Evolutionary conservation across 1,140 invertebrate species (phyloP).

Genomic region (Spodoptera litura): DNA sequence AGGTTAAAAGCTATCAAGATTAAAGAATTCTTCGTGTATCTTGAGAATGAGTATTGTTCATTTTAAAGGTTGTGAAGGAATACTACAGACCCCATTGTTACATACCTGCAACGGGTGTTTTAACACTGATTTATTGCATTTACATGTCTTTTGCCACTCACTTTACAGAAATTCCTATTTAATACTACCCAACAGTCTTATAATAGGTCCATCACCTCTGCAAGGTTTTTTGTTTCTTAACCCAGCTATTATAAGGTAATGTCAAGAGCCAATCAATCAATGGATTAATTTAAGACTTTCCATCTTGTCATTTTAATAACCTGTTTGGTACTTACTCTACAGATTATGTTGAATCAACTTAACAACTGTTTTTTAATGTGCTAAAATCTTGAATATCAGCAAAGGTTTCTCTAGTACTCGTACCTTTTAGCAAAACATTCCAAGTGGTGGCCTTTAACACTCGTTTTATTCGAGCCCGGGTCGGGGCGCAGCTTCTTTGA

Average conservation of each 20-base stretch:
- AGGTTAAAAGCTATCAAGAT: constrained; percentile 55
- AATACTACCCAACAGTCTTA: too few species aligned
- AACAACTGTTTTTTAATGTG: background rate
- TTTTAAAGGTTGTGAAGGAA: constrained; percentile 45
- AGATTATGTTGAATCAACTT: constrained; percentile 2
- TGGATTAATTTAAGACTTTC: too few species aligned
- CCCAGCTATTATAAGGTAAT: too few species aligned
- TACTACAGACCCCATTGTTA: constrained; percentile 38
- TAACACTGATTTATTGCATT: constrained; percentile 4
- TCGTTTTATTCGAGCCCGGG: constrained; percentile 59
- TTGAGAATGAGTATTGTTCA: constrained; percentile 53
- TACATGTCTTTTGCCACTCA: too few species aligned
- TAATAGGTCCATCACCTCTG: too few species aligned
- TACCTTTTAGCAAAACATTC: constrained; percentile 53
- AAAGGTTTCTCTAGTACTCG: constrained; percentile 39
- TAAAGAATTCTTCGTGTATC: constrained; percentile 43
- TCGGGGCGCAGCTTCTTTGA: constrained; percentile 53
- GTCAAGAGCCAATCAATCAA: too few species aligned
- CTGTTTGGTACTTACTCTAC: too few species aligned
- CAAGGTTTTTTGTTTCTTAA: too few species aligned
- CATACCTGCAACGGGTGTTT: constrained; percentile 2
- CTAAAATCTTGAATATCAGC: constrained; percentile 35
- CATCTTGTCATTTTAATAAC: too few species aligned
- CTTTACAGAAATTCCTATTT: too few species aligned
- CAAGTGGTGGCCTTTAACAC: constrained; percentile 60